These are phyloP conservation scores for Ganaspis sp. DNA, from an alignment of 1,140 invertebrate genomes.

Conservation along the genomic window DNA sequence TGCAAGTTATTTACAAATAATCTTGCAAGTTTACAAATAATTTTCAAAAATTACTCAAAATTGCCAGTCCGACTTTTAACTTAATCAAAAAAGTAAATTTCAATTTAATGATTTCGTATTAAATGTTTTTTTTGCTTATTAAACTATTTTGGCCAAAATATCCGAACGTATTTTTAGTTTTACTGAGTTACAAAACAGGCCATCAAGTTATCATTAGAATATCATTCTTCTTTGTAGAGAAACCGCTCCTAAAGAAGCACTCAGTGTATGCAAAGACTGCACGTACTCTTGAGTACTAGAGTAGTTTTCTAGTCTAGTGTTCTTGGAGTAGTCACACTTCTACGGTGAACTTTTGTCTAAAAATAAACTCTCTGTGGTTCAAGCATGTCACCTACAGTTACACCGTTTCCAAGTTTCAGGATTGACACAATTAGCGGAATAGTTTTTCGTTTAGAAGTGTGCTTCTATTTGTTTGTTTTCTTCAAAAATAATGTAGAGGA, in stretches of 20 bases:
- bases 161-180: not conserved
- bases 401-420: not conserved
- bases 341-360: conserved; percentile 47
- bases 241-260: not conserved
- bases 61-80: too few relatives aligned
- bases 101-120: too few relatives aligned
- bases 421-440: conserved; percentile 11
- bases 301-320: conserved; percentile 9
- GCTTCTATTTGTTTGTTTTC: too few relatives aligned
- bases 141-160: conserved; percentile 37
- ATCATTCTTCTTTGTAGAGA: not conserved
- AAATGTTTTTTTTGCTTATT: too few relatives aligned
- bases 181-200: not conserved
- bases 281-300: conserved; percentile 2
- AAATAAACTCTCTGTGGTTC: conserved; percentile 42
- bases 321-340: conserved; percentile 35
- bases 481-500: too few relatives aligned
- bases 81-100: too few relatives aligned
- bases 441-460: not conserved
- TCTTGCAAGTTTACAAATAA: too few relatives aligned
- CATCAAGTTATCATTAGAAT: not conserved
- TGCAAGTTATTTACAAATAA: too few relatives aligned
- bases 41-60: too few relatives aligned
- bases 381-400: not conserved
- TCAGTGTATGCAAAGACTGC: not conserved